Conservation (phyloP, 2,888 invertebrate genomes). For the Apotomis turbidana region DNA sequence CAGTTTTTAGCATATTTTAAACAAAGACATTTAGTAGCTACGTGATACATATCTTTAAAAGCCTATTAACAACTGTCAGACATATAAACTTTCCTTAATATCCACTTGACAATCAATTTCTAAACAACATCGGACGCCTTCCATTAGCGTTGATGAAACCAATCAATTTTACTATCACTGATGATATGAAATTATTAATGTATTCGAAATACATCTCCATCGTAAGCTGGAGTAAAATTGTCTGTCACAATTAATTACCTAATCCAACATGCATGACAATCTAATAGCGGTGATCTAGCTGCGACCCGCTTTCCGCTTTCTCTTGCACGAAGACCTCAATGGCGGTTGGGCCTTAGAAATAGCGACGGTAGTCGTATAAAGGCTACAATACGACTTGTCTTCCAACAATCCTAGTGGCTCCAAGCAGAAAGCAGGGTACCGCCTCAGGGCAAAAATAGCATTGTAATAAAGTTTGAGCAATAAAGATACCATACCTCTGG, state of each 20-base stretch:
- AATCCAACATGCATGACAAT: slow-evolving; percentile 80
- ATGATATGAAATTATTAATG: slow-evolving; percentile 38
- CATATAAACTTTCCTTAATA: slow-evolving; percentile 12
- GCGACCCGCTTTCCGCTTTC: slow-evolving; percentile 81
- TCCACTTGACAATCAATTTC: slow-evolving; percentile 17
- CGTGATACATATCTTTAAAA: not conserved
- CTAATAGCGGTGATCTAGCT: slow-evolving; percentile 78
- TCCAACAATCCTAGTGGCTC: too few species aligned
- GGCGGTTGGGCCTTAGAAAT: slow-evolving; percentile 55
- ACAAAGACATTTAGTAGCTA: too few species aligned
- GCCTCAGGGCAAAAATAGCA: too few species aligned
- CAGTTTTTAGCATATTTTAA: too few species aligned
- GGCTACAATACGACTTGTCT: not conserved
- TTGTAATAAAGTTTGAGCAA: too few species aligned
- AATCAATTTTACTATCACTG: slow-evolving; percentile 17
- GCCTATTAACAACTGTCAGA: slow-evolving; percentile 10
- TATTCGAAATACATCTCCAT: slow-evolving; percentile 41
- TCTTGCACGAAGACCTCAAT: slow-evolving; percentile 76
- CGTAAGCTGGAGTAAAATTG: slow-evolving; percentile 59
- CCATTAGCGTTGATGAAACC: slow-evolving; percentile 25
- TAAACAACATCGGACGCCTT: slow-evolving; percentile 5
- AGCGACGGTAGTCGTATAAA: slow-evolving; percentile 41
- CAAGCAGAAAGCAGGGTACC: too few species aligned
- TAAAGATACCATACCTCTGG: too few species aligned
- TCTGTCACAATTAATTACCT: slow-evolving; percentile 79